These are phyloP conservation scores for Syritta pipiens DNA, from an alignment of 2,888 invertebrate genomes.

Conservation along the genomic window DNA sequence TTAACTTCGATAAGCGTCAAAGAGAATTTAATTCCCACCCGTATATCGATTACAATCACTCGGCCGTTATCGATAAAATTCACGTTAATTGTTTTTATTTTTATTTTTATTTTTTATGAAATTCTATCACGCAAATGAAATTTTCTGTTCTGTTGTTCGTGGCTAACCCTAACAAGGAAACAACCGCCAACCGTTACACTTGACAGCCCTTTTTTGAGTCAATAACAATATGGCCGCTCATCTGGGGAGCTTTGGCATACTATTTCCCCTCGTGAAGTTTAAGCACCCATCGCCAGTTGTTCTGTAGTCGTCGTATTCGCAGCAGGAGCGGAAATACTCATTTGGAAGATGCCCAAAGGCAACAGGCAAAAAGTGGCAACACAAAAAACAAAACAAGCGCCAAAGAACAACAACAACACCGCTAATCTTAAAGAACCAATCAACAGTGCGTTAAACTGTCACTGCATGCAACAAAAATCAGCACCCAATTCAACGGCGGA, in stretches of 20 bases:
- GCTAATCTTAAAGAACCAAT: slow-evolving; percentile 42
- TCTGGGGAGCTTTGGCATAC: slow-evolving; percentile 13
- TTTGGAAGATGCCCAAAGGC: slow-evolving; percentile 33
- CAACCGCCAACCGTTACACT: slow-evolving; percentile 36
- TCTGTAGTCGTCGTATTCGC: slow-evolving; percentile 42
- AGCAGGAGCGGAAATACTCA: slow-evolving; percentile 59
- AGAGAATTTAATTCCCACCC: slow-evolving; percentile 9
- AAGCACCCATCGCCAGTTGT: slow-evolving; percentile 32
- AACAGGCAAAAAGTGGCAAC: slow-evolving; percentile 23
- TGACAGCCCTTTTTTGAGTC: slow-evolving; percentile 27
- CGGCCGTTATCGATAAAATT: slow-evolving; percentile 6
- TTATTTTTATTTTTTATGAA: neutral
- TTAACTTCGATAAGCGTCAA: slow-evolving; percentile 21
- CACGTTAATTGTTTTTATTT: slow-evolving; percentile 13
- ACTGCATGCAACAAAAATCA: slow-evolving; percentile 48
- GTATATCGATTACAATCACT: slow-evolving; percentile 16
- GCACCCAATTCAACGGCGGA: slow-evolving; percentile 31
- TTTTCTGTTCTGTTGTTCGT: neutral
- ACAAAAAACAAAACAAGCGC: slow-evolving; percentile 11
- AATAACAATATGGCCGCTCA: slow-evolving; percentile 30
- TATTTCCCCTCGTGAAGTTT: slow-evolving; percentile 38
- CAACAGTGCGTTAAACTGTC: slow-evolving; percentile 64
- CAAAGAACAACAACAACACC: slow-evolving; percentile 23
- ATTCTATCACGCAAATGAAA: slow-evolving; percentile 2
- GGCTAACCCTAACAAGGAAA: neutral